phyloP scores from a whole-genome alignment of 2,888 invertebrate species.

The Acleris emargana region DNA sequence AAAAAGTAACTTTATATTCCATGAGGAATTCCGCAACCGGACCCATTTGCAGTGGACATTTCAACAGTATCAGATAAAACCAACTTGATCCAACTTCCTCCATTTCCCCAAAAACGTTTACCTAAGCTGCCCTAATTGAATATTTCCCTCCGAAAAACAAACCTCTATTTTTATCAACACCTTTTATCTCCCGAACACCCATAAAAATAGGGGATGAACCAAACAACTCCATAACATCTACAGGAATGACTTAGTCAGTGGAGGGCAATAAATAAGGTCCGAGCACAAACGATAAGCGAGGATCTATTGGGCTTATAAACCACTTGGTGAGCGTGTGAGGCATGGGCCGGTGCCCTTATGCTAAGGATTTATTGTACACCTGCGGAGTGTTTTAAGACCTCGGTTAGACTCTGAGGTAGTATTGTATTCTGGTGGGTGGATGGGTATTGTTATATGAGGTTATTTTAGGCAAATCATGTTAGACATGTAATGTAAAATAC shows the following conservation, averaged over 20 bases:
- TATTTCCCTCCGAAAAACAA: slow-evolving; percentile 38
- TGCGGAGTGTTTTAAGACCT: slow-evolving; percentile 48
- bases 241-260: slow-evolving; percentile 66
- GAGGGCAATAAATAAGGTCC: slow-evolving; percentile 67
- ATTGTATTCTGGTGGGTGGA: slow-evolving; percentile 18
- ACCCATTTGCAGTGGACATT: neutral
- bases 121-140: slow-evolving; percentile 26
- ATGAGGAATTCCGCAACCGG: too few species aligned
- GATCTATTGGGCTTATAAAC: slow-evolving; percentile 76
- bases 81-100: neutral
- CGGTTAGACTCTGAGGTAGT: slow-evolving; percentile 26
- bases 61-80: neutral
- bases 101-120: neutral
- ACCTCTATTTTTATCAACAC: slow-evolving; percentile 39
- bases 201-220: slow-evolving; percentile 50
- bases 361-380: slow-evolving; percentile 63
- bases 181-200: slow-evolving; percentile 38
- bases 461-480: too few species aligned
- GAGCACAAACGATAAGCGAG: slow-evolving; percentile 70
- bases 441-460: too few species aligned
- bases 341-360: slow-evolving; percentile 59
- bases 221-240: slow-evolving; percentile 65
- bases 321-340: slow-evolving; percentile 57
- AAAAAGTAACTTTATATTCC: too few species aligned
- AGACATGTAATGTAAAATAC: too few species aligned